Evolutionary conservation across 2,888 invertebrate species (phyloP), one percentile per base, ranked within the genome.

Genomic region (Pristionchus maxplancki): DNA sequence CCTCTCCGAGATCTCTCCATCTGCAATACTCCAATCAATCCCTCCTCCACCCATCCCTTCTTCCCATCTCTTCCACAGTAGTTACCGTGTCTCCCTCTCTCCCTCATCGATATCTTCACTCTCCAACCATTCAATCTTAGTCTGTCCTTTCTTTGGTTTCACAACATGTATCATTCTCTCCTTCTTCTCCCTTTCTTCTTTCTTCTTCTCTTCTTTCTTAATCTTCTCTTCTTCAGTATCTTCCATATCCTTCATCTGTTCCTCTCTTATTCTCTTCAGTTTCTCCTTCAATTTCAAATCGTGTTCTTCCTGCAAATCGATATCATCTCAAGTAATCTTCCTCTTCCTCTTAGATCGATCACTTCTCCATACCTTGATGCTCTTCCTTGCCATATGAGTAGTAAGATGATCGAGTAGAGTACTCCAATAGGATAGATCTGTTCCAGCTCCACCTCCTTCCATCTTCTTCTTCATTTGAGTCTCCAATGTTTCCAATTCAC

Each of bases 361-460:
- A 15, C 31, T 11, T 64, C 8, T 31, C 31, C 64, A 15, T 40
- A 87, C 86, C 86, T 71, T 87, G n/a, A 87, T 87, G 11, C 50
- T 71, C 78, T 85, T 71, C 78, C 78, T 90, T 20, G 93, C 92
- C 89, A 92, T 92, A 48, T 89, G 88, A 17, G 95, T 95, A 88
- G 97, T 98, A 17, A 99, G 96, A 95, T 98, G 98, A n/a, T 87
- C 97, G 58, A 98, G 96, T 91, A 99, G 95, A 83, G 97, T 97
- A 96, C 99, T 99, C 99, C 99, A 99, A 95, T 98, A 99, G 81
- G 97, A 95, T 90, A 98, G 97, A 95, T 99, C 99, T 98, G 98
- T 95, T 97, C 98, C 78, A 96, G 96, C 96, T 90, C 98, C 97
- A 96, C 98, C 98, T 28, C 96, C 96, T 95, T 97, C 97, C 93